phyloP scores from a whole-genome alignment of 1,140 invertebrate genomes.

The Lordiphosa stackelbergi region DNA sequence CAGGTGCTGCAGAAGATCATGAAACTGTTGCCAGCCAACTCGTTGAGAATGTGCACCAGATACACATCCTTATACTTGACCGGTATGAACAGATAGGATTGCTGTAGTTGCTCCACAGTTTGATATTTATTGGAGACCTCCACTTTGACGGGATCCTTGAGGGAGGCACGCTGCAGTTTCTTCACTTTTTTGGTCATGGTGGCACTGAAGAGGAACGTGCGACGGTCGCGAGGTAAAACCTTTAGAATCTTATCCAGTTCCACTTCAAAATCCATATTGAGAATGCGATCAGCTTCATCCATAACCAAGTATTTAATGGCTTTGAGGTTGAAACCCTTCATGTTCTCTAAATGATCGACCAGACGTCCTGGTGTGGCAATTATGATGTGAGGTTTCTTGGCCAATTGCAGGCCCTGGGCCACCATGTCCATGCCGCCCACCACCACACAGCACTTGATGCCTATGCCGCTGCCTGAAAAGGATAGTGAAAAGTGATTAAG shows the following conservation, averaged over 20 bases:
- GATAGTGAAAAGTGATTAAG: too few species aligned
- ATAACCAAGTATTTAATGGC: constrained; percentile 94
- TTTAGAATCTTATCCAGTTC: constrained; percentile 97
- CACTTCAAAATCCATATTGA: constrained; percentile 97
- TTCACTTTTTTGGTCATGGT: constrained; percentile 99
- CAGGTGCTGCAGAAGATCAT: constrained; percentile 99
- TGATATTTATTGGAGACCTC: constrained; percentile 98
- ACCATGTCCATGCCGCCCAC: constrained; percentile 99
- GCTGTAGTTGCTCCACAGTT: constrained; percentile 97
- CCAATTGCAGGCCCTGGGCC: constrained; percentile 91
- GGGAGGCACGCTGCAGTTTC: constrained; percentile 95
- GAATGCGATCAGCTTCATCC: constrained; percentile 97
- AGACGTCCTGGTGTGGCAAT: constrained; percentile 94
- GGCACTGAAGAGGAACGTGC: constrained; percentile 95
- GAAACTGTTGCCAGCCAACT: constrained; percentile 96
- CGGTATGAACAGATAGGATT: constrained; percentile 97
- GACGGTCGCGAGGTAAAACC: constrained; percentile 91
- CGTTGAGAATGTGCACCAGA: constrained; percentile 96
- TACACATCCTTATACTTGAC: constrained; percentile 99
- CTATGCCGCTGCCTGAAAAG: constrained; percentile 84
- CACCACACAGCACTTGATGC: constrained; percentile 95
- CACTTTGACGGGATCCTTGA: constrained; percentile 94
- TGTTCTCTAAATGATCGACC: constrained; percentile 94
- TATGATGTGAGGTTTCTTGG: constrained; percentile 97
- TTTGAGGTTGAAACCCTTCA: constrained; percentile 94